Percentiles rank a stretch among this genome's conserved stretches.
phyloP scores from a whole-genome alignment of 1,140 invertebrate species.

The Ostrea edulis region DNA sequence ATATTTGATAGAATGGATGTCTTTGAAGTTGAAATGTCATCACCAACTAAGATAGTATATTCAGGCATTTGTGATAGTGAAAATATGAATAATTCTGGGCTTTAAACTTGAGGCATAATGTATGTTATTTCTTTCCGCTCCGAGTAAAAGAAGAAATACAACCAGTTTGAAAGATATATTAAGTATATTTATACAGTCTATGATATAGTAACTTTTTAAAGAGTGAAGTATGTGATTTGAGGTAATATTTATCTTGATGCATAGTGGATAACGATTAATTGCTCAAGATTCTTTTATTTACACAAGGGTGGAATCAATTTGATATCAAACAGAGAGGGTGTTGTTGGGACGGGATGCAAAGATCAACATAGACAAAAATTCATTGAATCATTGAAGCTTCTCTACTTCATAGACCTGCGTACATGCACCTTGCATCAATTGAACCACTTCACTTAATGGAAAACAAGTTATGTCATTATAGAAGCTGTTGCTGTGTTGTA shows the following conservation, averaged over 20 bases:
- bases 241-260: too few species aligned
- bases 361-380: not conserved
- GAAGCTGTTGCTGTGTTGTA: not conserved
- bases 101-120: not conserved
- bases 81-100: not conserved
- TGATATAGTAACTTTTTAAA: too few species aligned
- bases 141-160: not conserved
- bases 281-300: too few species aligned
- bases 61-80: not conserved
- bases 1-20: not conserved
- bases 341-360: not conserved
- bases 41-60: not conserved
- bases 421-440: not conserved
- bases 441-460: constrained; percentile 10
- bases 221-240: too few species aligned
- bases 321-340: too few species aligned
- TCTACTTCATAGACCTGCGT: not conserved
- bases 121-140: not conserved
- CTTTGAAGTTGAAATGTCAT: constrained; percentile 12
- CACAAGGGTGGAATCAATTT: too few species aligned
- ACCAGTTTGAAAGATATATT: not conserved
- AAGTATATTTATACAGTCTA: too few species aligned
- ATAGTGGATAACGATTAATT: too few species aligned
- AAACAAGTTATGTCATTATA: not conserved
- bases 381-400: not conserved